phyloP scores from a whole-genome alignment of 2,113 vertebrate species.

The Brachionichthys hirsutus region DNA sequence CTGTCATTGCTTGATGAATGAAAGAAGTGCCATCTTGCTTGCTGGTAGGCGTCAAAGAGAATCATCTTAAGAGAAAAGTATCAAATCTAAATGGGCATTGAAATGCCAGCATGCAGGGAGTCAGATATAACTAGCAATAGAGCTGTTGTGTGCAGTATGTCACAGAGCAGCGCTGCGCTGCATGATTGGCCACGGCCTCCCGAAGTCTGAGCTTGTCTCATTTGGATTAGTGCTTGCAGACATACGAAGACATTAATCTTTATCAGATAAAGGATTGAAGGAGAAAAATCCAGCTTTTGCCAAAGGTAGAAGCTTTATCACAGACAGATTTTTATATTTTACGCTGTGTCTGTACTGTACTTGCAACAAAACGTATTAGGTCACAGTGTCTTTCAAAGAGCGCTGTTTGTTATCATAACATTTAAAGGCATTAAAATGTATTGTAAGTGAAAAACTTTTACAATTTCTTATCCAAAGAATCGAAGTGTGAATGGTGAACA shows the following conservation, averaged over 20 bases:
- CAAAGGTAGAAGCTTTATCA: slow-evolving; percentile 24
- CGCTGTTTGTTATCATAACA: slow-evolving; percentile 29
- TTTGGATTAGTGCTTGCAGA: slow-evolving; percentile 30
- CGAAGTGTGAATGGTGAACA: not conserved
- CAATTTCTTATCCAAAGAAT: slow-evolving; percentile 10
- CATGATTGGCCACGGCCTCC: slow-evolving; percentile 22
- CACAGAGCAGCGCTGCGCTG: slow-evolving; percentile 40
- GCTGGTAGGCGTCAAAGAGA: slow-evolving; percentile 5
- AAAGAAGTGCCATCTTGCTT: slow-evolving; percentile 11
- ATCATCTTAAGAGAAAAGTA: not conserved
- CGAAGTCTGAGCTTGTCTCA: slow-evolving; percentile 7
- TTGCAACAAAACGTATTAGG: slow-evolving; percentile 23
- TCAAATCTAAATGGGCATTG: slow-evolving; percentile 25
- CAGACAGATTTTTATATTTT: slow-evolving; percentile 13
- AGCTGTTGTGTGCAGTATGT: slow-evolving; percentile 17
- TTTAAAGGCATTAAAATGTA: slow-evolving; percentile 31
- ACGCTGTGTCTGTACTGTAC: slow-evolving; percentile 27
- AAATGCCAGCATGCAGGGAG: slow-evolving; percentile 9
- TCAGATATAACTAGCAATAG: slow-evolving; percentile 18
- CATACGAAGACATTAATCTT: slow-evolving; percentile 42
- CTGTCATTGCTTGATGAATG: slow-evolving; percentile 40
- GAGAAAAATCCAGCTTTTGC: slow-evolving; percentile 44
- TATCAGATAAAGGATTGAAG: slow-evolving; percentile 38
- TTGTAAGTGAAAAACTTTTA: slow-evolving; percentile 22
- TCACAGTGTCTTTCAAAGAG: slow-evolving; percentile 18